Base-by-base conservation (phyloP, 2,113 vertebrate species). In the Salvelinus fontinalis region DNA sequence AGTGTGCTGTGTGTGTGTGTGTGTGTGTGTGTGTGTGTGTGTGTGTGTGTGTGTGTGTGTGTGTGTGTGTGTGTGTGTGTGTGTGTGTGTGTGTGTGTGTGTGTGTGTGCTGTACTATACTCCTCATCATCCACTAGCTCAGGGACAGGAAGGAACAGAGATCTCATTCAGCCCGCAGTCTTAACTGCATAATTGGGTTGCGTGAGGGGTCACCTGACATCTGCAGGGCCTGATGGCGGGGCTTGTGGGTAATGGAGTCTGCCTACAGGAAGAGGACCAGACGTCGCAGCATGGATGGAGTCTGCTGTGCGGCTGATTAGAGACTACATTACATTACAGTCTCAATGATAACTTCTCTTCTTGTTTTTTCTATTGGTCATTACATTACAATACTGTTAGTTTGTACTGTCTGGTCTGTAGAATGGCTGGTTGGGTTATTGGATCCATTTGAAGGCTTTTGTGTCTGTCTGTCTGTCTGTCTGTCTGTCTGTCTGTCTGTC, bases 101-200 rank as follows among this genome's bases (percentile, higher is more conserved):
- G 22, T 71, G 39, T 48, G 57, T 80, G 78, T n/a, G 39, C 82
- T 71, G 78, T 65, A 75, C 75, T 71, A 48, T 77, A 60, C 70
- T 81, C 79, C 65, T 72, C 71, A 51, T 72, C 60, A 20, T 29
- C 78, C 83, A 83, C 83, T 78, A 81, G 72, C 67, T 65, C 11
- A 13, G 71, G 4, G 31, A 5, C 13, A 6, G 49, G 29, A 18
- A 54, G 51, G 60, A 66, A 70, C 71, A 66, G 79, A 29, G 80
- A 70, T 34, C 71, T 67, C 78, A 67, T 51, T 49, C 39, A 76
- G 78, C 64, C 71, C 71, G 71, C 76, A 81, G 74, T 81, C 75
- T 84, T 84, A 78, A 83, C 29, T 54, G 72, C 65, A 79, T 87
- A 87, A 89, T 80, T 76, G 79, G 79, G 80, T 67, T 80, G 57